These are phyloP conservation scores for Sipha flava DNA, from an alignment of 1,140 invertebrate genomes.

Conservation along the genomic window DNA sequence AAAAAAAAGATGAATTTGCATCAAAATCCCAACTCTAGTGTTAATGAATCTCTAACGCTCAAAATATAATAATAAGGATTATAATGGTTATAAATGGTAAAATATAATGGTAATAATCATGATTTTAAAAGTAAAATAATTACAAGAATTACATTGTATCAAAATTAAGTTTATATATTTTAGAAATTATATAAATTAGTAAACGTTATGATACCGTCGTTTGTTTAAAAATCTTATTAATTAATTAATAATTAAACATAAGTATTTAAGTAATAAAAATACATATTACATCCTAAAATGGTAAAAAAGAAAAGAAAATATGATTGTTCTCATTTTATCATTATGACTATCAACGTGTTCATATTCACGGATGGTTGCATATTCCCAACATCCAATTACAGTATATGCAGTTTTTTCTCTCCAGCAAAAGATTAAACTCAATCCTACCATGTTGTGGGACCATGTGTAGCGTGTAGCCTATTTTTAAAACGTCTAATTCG, in stretches of 20 bases:
- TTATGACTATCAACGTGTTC: not conserved
- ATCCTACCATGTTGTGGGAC: not conserved
- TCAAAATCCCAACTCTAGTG: no score
- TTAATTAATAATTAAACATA: not conserved
- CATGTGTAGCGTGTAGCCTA: not conserved
- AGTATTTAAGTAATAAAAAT: not conserved
- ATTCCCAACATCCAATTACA: not conserved
- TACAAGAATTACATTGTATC: not conserved
- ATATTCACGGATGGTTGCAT: slow-evolving; percentile 7
- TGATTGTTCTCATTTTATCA: not conserved
- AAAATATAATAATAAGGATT: no score
- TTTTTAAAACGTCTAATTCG: not conserved
- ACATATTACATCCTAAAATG: not conserved
- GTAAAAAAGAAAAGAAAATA: not conserved
- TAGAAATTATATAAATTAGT: not conserved
- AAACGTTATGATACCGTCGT: not conserved
- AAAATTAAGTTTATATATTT: not conserved
- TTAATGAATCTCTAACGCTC: no score
- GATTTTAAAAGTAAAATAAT: not conserved
- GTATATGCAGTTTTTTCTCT: not conserved
- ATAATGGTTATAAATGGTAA: no score
- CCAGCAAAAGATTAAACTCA: not conserved
- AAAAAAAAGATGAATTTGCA: no score
- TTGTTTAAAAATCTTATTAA: not conserved
- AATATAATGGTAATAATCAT: not conserved